Evolutionary conservation across 2,113 vertebrate species (phyloP).

Genomic region (Nyctibius bracteatus): DNA sequence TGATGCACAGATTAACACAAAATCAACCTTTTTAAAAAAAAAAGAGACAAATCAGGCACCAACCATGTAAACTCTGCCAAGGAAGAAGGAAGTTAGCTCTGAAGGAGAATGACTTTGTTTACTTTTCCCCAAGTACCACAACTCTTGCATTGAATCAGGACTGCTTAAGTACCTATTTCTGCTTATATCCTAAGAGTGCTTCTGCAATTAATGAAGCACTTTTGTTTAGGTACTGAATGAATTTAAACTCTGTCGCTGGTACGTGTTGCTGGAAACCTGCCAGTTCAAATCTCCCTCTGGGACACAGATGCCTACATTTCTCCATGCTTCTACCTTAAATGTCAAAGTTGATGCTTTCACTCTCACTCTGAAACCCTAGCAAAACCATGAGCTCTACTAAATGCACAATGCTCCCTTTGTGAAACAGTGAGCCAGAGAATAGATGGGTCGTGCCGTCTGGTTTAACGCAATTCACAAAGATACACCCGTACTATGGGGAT

Average conservation of each 20-base stretch:
- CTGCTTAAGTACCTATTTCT: background rate
- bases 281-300: background rate
- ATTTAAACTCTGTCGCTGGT: background rate
- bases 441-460: fast-evolving
- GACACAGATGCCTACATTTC: background rate
- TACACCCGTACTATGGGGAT: fast-evolving
- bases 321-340: background rate
- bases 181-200: background rate
- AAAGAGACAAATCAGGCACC: background rate
- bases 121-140: background rate
- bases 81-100: background rate
- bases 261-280: background rate
- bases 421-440: background rate
- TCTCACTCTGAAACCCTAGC: background rate
- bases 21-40: background rate
- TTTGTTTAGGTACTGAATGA: background rate
- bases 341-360: background rate
- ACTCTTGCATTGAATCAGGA: background rate
- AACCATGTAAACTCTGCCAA: background rate
- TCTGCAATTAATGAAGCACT: background rate
- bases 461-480: background rate
- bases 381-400: background rate
- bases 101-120: background rate
- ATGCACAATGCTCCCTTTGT: background rate
- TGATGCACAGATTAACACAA: background rate